A percentile compares a stretch with the other conserved stretches of the same genome.
Conservation (phyloP, 1,140 invertebrate genomes). For the Anastatus disparis region DNA sequence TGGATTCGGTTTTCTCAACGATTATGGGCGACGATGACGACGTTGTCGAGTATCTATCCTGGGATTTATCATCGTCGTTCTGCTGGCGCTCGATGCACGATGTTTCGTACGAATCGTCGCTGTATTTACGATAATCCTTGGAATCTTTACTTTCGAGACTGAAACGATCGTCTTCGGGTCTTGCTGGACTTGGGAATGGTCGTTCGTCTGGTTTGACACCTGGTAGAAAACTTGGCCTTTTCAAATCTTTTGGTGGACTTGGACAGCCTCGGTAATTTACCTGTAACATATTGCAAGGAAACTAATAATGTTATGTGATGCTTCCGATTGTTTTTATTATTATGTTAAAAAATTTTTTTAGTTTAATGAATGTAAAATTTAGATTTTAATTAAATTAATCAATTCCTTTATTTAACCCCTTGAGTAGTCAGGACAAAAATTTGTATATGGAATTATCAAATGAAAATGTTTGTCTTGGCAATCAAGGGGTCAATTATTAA, state of each 20-base stretch:
- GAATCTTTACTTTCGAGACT: slow-evolving; percentile 48
- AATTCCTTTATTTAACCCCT: too few relatives aligned
- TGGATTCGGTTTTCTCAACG: slow-evolving; percentile 42
- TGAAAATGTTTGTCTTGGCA: too few relatives aligned
- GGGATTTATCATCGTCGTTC: slow-evolving; percentile 49
- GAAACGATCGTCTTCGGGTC: slow-evolving; percentile 55
- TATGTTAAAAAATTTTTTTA: too few relatives aligned
- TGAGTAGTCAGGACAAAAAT: too few relatives aligned
- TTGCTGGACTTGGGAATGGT: slow-evolving; percentile 51
- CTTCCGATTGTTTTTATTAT: too few relatives aligned
- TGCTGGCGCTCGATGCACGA: slow-evolving; percentile 42
- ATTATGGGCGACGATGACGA: slow-evolving; percentile 46
- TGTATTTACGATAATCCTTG: slow-evolving; percentile 49
- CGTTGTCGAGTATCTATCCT: slow-evolving; percentile 55
- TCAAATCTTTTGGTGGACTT: slow-evolving; percentile 57
- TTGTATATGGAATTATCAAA: too few relatives aligned
- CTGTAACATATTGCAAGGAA: slow-evolving; percentile 17
- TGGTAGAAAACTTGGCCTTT: slow-evolving; percentile 49
- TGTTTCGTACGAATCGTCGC: slow-evolving; percentile 40
- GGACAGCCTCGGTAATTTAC: slow-evolving; percentile 58
- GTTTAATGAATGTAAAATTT: too few relatives aligned
- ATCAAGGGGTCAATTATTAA: too few relatives aligned
- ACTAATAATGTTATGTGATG: too few relatives aligned
- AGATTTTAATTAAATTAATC: too few relatives aligned
- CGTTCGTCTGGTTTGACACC: slow-evolving; percentile 56